Evolutionary conservation across 2,888 invertebrate genomes (phyloP).

Genomic region (Pocota personata): DNA sequence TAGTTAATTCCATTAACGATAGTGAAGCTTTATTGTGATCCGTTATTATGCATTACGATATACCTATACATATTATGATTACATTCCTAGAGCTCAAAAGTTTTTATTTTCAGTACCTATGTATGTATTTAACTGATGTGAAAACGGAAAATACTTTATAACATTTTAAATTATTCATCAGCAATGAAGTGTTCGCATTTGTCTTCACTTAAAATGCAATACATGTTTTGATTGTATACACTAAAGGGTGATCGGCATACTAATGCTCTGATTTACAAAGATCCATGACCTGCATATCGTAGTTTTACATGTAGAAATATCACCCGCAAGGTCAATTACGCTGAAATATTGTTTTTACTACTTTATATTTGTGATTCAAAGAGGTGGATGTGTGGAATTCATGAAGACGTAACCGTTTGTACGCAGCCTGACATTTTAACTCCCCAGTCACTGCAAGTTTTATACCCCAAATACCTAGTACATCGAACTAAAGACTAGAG

Average conservation of each 20-base stretch:
- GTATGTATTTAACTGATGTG: not conserved
- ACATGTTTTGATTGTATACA: not conserved
- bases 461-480: too few relatives aligned
- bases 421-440: too few relatives aligned
- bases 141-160: not conserved
- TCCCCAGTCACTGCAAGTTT: too few relatives aligned
- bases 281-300: not conserved
- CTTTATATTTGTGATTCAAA: too few relatives aligned
- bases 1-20: not conserved
- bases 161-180: not conserved
- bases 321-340: not conserved
- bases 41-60: too few relatives aligned
- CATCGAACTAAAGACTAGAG: too few relatives aligned
- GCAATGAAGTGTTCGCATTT: not conserved
- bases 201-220: not conserved
- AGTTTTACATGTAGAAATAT: not conserved
- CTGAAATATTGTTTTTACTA: not conserved
- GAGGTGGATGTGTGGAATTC: too few relatives aligned
- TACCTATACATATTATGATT: too few relatives aligned
- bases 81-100: too few relatives aligned
- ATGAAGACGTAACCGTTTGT: too few relatives aligned
- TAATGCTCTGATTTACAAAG: not conserved
- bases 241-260: constrained; percentile 2
- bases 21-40: too few relatives aligned
- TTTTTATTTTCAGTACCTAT: not conserved